phyloP scores from a whole-genome alignment of 2,797 vertebrate genomes.

The Limosa lapponica region DNA sequence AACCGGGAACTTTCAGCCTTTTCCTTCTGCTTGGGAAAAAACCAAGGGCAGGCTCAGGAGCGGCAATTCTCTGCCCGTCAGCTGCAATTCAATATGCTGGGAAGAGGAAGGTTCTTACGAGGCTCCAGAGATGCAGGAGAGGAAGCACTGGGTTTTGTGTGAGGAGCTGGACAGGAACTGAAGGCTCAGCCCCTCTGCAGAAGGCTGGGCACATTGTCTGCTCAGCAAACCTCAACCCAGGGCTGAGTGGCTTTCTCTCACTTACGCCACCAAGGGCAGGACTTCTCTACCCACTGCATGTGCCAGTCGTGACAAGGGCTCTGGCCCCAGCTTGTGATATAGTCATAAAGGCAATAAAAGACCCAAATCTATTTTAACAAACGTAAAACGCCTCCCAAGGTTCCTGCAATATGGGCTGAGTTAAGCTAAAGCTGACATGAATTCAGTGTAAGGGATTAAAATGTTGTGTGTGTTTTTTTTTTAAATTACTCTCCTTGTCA shows the following conservation, averaged over 20 bases:
- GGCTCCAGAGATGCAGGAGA: slow-evolving; percentile 9
- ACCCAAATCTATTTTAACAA: background rate
- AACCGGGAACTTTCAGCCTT: background rate
- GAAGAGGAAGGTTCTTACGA: background rate
- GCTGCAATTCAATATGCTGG: background rate
- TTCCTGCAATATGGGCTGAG: slow-evolving; percentile 4
- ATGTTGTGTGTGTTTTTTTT: background rate
- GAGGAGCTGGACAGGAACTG: background rate
- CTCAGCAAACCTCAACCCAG: background rate
- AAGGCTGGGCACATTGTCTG: background rate
- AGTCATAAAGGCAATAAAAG: background rate
- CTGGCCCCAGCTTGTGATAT: background rate
- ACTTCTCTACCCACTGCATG: background rate
- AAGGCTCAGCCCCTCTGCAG: background rate
- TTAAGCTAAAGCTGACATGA: slow-evolving; percentile 19
- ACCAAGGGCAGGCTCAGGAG: background rate
- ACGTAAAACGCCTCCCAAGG: background rate
- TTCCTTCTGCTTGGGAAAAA: background rate
- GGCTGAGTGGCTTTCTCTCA: background rate
- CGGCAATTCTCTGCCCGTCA: background rate
- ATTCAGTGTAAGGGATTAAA: background rate
- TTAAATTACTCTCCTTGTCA: slow-evolving; percentile 24
- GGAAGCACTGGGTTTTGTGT: background rate
- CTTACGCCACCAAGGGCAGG: background rate
- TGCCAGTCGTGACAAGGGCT: background rate